A percentile compares a stretch with the other conserved stretches of the same genome.
Conservation (phyloP, 2,113 vertebrate species). For the Genyomyrus donnyi region DNA sequence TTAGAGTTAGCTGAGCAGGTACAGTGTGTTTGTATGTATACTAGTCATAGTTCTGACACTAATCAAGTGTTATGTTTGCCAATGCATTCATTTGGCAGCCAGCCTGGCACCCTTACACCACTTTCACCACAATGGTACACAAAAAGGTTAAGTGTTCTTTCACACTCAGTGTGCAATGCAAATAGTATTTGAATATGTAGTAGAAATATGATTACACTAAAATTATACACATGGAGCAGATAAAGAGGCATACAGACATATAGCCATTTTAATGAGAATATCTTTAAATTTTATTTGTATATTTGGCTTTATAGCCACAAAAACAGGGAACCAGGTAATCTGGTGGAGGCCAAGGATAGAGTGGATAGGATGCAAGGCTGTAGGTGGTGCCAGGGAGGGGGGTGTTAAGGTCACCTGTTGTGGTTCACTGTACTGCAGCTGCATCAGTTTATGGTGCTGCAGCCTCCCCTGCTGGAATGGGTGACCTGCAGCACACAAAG, state of each 20-base stretch:
- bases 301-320: not conserved
- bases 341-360: not conserved
- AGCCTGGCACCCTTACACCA: not conserved
- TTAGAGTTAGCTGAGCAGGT: not conserved
- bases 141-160: not conserved
- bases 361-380: not conserved
- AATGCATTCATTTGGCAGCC: not conserved
- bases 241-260: not conserved
- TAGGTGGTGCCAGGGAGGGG: not conserved
- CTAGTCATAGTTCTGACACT: not conserved
- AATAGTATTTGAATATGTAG: not conserved
- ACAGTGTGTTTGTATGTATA: not conserved
- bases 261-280: not conserved
- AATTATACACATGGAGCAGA: not conserved
- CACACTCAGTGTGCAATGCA: not conserved
- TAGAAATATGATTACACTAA: not conserved
- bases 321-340: not conserved
- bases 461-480: conserved; percentile 58
- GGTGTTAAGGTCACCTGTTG: not conserved
- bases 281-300: not conserved
- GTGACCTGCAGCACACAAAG: conserved; percentile 40
- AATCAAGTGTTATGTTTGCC: not conserved
- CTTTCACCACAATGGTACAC: not conserved
- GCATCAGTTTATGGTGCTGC: conserved; percentile 64
- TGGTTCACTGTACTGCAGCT: conserved; percentile 48